These are phyloP conservation scores for Cynoglossus semilaevis DNA, from an alignment of 2,113 vertebrate genomes.

Conservation along the genomic window DNA sequence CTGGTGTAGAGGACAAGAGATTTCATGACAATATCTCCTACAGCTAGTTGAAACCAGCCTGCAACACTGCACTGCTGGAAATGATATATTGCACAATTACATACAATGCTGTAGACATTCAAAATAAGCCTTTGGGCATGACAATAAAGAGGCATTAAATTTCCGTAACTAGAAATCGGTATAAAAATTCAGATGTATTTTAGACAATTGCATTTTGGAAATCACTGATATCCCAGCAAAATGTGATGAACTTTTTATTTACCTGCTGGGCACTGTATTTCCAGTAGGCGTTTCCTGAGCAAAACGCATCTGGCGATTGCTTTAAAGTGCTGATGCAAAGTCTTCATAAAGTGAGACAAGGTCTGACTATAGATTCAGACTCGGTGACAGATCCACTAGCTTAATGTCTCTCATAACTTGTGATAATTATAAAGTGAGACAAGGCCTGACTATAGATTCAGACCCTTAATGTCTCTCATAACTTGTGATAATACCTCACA, in stretches of 20 bases:
- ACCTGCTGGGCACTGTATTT: neutral
- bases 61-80: constrained; percentile 48
- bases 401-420: neutral
- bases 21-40: constrained; percentile 45
- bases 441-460: no score
- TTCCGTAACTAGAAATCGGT: constrained; percentile 21
- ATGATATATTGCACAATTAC: constrained; percentile 67
- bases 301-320: neutral
- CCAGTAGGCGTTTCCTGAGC: neutral
- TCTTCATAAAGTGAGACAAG: neutral
- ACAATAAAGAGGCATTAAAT: constrained; percentile 30
- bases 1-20: constrained; percentile 15
- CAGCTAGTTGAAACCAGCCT: constrained; percentile 53
- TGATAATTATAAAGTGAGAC: neutral
- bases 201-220: constrained; percentile 1
- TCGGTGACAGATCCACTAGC: no score
- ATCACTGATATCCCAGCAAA: constrained; percentile 26
- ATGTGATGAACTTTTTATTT: constrained; percentile 13
- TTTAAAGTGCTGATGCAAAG: neutral
- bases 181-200: constrained; percentile 29
- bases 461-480: neutral
- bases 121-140: constrained; percentile 46
- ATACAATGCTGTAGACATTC: constrained; percentile 39
- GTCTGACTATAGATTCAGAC: no score
- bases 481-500: neutral